These are phyloP conservation scores for Elymnias hypermnestra DNA, from an alignment of 1,140 invertebrate species.

Conservation along the genomic window DNA sequence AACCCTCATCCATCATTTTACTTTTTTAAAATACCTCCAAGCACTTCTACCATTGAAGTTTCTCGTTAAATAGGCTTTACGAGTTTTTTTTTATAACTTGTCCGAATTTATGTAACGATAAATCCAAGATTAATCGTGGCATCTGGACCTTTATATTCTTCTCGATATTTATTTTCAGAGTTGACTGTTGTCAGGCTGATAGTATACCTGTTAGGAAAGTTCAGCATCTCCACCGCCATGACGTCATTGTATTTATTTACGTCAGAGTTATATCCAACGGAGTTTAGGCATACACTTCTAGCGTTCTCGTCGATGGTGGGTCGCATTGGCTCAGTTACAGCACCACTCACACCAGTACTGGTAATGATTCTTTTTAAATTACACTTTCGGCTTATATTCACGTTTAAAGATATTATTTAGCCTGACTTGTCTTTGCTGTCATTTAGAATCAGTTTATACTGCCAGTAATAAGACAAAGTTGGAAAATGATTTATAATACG, in stretches of 20 bases:
- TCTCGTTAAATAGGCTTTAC: too few species aligned
- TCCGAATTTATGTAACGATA: too few species aligned
- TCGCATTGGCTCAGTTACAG: slow-evolving; percentile 12
- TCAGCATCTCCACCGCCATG: slow-evolving; percentile 71
- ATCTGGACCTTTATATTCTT: too few species aligned
- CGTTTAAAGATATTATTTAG: not conserved
- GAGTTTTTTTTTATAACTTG: too few species aligned
- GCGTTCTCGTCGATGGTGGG: slow-evolving; percentile 20
- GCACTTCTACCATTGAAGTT: too few species aligned
- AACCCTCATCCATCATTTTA: too few species aligned
- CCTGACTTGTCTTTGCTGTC: too few species aligned
- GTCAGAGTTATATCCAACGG: slow-evolving; percentile 16
- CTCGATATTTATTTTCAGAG: slow-evolving; percentile 28
- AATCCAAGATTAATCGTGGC: too few species aligned
- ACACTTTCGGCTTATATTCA: not conserved
- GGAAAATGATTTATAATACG: too few species aligned
- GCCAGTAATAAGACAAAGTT: too few species aligned
- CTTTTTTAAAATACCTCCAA: too few species aligned
- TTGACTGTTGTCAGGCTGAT: slow-evolving; percentile 49
- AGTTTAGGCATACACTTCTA: slow-evolving; percentile 10
- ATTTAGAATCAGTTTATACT: too few species aligned
- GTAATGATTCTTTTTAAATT: slow-evolving; percentile 1
- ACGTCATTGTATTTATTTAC: slow-evolving; percentile 12
- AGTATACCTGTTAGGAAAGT: slow-evolving; percentile 79
- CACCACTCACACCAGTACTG: slow-evolving; percentile 15